These are phyloP conservation scores for Somateria mollissima DNA, from an alignment of 2,797 vertebrate genomes.

Conservation along the genomic window DNA sequence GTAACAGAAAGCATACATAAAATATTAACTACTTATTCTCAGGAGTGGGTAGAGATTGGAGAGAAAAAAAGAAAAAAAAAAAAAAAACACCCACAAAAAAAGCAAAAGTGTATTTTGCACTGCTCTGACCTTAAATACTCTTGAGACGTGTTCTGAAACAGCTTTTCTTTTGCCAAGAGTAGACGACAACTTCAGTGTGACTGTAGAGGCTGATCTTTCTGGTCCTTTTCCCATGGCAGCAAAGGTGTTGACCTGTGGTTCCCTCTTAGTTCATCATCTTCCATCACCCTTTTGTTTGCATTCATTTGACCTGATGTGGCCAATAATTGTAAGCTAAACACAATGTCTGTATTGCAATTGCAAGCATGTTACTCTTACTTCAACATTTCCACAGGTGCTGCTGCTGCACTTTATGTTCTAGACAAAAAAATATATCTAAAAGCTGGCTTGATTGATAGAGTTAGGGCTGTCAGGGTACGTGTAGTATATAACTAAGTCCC, in stretches of 20 bases:
- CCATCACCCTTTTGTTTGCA: not conserved
- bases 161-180: not conserved
- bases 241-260: not conserved
- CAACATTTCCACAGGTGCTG: not conserved
- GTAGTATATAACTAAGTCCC: not conserved
- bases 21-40: not conserved
- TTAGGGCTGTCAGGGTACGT: not conserved
- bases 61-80: not conserved
- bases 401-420: not conserved
- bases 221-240: not conserved
- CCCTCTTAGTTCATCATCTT: not conserved
- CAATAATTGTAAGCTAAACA: not conserved
- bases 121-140: not conserved
- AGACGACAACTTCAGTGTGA: not conserved
- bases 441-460: not conserved
- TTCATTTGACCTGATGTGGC: not conserved
- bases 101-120: not conserved
- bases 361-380: not conserved
- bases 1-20: not conserved
- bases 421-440: not conserved
- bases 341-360: too few relatives aligned
- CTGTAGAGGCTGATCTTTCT: not conserved
- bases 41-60: not conserved
- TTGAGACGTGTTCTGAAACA: not conserved
- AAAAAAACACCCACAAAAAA: too few relatives aligned